Evolutionary conservation across 2,888 invertebrate genomes (phyloP).

Genomic region (Melinopterus prodromus): DNA sequence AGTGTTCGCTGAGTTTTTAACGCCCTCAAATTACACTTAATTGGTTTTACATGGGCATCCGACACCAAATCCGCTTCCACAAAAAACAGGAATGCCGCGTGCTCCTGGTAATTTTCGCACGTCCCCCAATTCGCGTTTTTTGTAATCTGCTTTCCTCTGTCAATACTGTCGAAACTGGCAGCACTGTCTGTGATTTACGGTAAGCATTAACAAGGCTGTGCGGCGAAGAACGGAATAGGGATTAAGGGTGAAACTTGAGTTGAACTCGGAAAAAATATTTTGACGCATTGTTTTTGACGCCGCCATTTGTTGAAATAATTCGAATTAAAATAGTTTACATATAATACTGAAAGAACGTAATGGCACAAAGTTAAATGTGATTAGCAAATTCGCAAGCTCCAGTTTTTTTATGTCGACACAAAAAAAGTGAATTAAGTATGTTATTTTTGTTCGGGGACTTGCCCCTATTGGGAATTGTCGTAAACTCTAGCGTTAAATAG

Average conservation of each 20-base stretch:
- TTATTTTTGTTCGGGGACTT: background rate
- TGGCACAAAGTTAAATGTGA: too few species aligned
- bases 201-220: background rate
- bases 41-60: background rate
- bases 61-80: background rate
- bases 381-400: too few species aligned
- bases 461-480: background rate
- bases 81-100: background rate
- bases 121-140: background rate
- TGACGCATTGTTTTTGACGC: too few species aligned
- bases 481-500: background rate
- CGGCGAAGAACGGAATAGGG: background rate
- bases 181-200: background rate
- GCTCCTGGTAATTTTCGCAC: background rate
- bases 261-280: background rate
- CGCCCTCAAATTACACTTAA: background rate
- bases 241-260: background rate
- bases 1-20: slow-evolving; percentile 4
- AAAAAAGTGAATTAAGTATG: background rate
- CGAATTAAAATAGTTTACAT: too few species aligned
- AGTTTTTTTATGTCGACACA: background rate
- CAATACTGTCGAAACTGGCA: background rate
- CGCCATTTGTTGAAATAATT: background rate
- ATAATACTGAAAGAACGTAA: too few species aligned
- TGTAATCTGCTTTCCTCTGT: background rate